Evolutionary conservation across 2,113 vertebrate species (phyloP).

Genomic region (Sterrhoptilus dennistouni): DNA sequence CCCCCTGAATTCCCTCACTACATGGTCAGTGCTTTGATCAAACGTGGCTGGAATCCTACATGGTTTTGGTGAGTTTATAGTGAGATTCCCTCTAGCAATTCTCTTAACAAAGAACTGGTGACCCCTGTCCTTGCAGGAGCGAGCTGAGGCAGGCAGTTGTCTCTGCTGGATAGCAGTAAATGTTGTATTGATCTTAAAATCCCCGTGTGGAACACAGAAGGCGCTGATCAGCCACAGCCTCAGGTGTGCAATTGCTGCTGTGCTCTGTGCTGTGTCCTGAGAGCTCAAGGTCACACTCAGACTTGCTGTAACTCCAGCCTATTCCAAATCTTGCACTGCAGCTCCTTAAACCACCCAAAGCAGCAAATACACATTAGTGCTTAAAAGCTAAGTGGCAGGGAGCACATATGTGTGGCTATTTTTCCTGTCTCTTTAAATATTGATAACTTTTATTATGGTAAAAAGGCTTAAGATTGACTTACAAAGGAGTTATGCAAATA

Average conservation of each 20-base stretch:
- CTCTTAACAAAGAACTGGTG: not conserved
- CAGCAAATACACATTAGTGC: not conserved
- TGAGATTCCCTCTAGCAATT: not conserved
- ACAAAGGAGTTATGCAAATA: not conserved
- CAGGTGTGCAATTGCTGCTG: not conserved
- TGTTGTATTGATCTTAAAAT: not conserved
- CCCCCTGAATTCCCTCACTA: not conserved
- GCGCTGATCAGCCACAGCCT: not conserved
- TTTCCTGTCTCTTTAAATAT: not conserved
- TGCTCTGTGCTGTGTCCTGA: not conserved
- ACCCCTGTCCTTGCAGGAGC: not conserved
- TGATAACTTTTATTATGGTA: not conserved
- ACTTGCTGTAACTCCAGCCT: not conserved
- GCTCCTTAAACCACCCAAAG: not conserved
- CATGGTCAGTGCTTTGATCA: not conserved
- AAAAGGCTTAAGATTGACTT: not conserved
- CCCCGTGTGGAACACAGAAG: accelerated
- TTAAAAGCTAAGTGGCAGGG: not conserved
- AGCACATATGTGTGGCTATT: not conserved
- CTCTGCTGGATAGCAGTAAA: not conserved
- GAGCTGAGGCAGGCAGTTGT: not conserved
- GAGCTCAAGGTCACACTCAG: not conserved
- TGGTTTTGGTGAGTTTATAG: not conserved
- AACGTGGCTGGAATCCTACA: not conserved
- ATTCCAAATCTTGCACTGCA: not conserved